Evolutionary conservation across 2,113 vertebrate genomes (phyloP), one percentile per base, ranked within the genome.

Genomic region (Protomyctophum bolini): DNA sequence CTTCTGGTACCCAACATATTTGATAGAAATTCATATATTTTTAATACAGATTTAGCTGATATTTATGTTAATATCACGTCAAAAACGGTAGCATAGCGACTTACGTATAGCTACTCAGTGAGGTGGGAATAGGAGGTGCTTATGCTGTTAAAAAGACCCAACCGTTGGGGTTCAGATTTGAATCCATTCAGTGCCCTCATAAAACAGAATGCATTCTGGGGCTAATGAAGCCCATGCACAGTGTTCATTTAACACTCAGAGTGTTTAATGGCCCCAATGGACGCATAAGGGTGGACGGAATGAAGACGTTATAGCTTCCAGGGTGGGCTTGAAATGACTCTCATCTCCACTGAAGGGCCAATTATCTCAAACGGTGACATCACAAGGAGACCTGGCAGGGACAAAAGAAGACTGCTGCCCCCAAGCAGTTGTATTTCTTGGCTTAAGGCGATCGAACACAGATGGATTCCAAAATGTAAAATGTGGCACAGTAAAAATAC

Each of bases 311-410:
- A 81, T 81, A 59, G 79, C 81, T 79, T 72, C 58, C 62, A 85
- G 78, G 80, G 83, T 70, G 77, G 64, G 78, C 76, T 81, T 80
- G 73, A 63, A 75, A 87, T 82, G 76, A 90, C 87, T 84, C 80
- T 90, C 83, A 87, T 90, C 88, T 83, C 59, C 82, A 88, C 81
- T 91, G 86, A 90, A 91, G 86, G 83, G 83, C 83, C 90, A 92
- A 91, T 92, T 92, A 92, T 82, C 81, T 89, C 81, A 87, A 90
- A 91, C 70, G 84, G 86, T 87, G 66, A 66, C 80, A 84, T 86
- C 85, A 85, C 82, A 86, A 88, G 86, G 82, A 79, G 82, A 76
- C 71, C 3, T 41, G 82, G 76, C 79, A 80, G 75, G 75, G 86
- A 82, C 87, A 89, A 83, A 82, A 78, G 83, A 84, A 78, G 67